Percentiles rank a stretch among this genome's conserved stretches.
Evolutionary conservation across 2,797 vertebrate species (phyloP).

Genomic region (Psittacula derbiana): DNA sequence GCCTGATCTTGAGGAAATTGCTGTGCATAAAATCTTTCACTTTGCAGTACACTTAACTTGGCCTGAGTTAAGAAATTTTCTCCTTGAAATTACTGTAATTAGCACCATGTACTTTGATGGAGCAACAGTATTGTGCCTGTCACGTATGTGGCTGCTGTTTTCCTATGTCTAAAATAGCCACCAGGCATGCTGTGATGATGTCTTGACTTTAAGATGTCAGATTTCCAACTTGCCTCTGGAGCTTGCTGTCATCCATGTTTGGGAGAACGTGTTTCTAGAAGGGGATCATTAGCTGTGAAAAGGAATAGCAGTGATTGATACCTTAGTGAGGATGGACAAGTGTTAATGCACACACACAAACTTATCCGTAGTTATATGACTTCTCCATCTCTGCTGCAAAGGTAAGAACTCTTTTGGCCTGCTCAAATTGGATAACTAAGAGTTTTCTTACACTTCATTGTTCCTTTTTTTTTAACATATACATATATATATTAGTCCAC

Average conservation of each 20-base stretch:
- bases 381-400: background rate
- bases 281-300: background rate
- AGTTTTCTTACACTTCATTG: background rate
- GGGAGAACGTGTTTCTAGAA: background rate
- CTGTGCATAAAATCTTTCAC: background rate
- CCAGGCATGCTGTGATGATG: background rate
- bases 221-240: background rate
- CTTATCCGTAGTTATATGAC: rapidly evolving
- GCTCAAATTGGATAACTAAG: background rate
- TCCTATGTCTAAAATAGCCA: background rate
- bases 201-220: background rate
- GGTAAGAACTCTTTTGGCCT: background rate
- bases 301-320: background rate
- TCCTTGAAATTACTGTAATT: background rate
- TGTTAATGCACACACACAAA: background rate
- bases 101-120: background rate
- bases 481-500: background rate
- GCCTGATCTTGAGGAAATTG: background rate
- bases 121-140: background rate
- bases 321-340: background rate
- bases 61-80: background rate
- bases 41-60: background rate
- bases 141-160: background rate
- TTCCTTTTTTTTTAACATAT: background rate
- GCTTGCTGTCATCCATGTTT: background rate